A percentile compares a stretch with the other conserved stretches of the same genome.
These are phyloP conservation scores for Triplophysa dalaica DNA, from an alignment of 2,113 vertebrate genomes.

Conservation along the genomic window DNA sequence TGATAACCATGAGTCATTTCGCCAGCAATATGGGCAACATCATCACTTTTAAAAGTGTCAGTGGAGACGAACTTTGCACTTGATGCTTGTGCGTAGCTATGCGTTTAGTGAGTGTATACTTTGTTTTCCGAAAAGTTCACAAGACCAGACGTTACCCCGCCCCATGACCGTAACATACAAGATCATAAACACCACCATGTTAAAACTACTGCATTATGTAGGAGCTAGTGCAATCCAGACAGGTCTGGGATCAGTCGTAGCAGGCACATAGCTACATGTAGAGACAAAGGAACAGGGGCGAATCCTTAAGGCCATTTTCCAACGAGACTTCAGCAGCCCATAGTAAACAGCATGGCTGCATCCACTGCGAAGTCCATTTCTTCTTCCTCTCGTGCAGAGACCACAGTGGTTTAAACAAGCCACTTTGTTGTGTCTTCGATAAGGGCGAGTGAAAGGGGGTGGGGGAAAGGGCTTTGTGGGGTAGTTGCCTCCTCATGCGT, in stretches of 20 bases:
- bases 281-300: conserved; percentile 15
- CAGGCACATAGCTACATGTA: conserved; percentile 46
- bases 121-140: conserved; percentile 39
- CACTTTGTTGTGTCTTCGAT: conserved; percentile 41
- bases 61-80: conserved; percentile 48
- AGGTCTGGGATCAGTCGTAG: conserved; percentile 48
- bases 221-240: conserved; percentile 58
- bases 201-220: conserved; percentile 53
- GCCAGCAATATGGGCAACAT: conserved; percentile 52
- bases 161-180: conserved; percentile 46
- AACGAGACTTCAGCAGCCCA: conserved; percentile 12
- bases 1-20: conserved; percentile 45
- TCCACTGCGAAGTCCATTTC: conserved; percentile 45
- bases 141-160: conserved; percentile 2
- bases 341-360: conserved; percentile 28
- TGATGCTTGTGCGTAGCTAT: conserved; percentile 23
- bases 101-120: conserved; percentile 33
- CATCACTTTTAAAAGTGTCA: conserved; percentile 48
- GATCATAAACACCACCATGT: conserved; percentile 53
- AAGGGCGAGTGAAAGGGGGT: conserved; percentile 13
- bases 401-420: conserved; percentile 39
- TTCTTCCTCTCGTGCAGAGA: conserved; percentile 37
- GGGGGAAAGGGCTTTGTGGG: conserved; percentile 28
- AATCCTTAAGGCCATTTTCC: conserved; percentile 55
- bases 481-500: conserved; percentile 18